Conservation (phyloP, 2,888 invertebrate species). For the Nycteola revayana region DNA sequence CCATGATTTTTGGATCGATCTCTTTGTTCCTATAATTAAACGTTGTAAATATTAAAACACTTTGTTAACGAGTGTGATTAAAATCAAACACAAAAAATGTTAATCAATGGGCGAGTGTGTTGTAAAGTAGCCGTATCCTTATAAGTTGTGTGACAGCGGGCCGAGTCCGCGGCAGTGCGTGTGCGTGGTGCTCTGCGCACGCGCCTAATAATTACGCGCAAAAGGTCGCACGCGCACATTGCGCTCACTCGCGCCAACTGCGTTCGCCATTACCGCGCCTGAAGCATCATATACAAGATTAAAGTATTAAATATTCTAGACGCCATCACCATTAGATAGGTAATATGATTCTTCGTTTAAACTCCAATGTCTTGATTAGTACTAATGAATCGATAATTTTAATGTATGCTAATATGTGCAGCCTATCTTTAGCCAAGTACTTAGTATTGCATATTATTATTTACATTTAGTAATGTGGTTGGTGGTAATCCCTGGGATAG, state of each 20-base stretch:
- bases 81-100: slow-evolving; percentile 64
- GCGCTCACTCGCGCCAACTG: slow-evolving; percentile 44
- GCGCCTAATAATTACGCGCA: slow-evolving; percentile 71
- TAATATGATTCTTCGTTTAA: slow-evolving; percentile 10
- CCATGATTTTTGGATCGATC: too few species aligned
- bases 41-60: slow-evolving; percentile 36
- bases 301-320: slow-evolving; percentile 9
- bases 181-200: slow-evolving; percentile 50
- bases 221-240: slow-evolving; percentile 80
- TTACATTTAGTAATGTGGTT: too few species aligned
- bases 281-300: background rate
- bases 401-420: slow-evolving; percentile 3
- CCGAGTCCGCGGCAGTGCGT: slow-evolving; percentile 35
- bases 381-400: slow-evolving; percentile 9
- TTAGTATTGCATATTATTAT: too few species aligned
- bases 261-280: slow-evolving; percentile 26
- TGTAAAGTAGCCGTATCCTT: slow-evolving; percentile 60
- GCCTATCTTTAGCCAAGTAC: too few species aligned
- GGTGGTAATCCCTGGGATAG: too few species aligned
- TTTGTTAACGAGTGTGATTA: slow-evolving; percentile 50
- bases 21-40: too few species aligned
- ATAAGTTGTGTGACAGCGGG: slow-evolving; percentile 47
- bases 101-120: slow-evolving; percentile 58
- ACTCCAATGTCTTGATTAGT: slow-evolving; percentile 6
- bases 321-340: slow-evolving; percentile 22